These are phyloP conservation scores for Melanchra persicariae DNA, from an alignment of 2,888 invertebrate genomes.

Conservation along the genomic window DNA sequence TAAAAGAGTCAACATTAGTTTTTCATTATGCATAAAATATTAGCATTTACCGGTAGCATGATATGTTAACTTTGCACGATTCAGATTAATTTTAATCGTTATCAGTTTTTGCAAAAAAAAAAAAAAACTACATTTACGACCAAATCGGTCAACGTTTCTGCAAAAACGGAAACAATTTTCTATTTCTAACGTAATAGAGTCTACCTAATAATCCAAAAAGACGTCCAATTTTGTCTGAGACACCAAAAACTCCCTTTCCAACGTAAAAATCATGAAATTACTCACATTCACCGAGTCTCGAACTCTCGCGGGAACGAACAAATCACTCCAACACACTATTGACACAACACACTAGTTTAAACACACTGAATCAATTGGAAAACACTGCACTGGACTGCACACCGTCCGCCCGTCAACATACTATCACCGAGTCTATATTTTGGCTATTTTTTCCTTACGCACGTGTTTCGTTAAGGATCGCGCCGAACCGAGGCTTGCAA, in stretches of 20 bases:
- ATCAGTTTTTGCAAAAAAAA: neutral
- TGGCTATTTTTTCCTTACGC: conserved; percentile 70
- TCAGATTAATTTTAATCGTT: neutral
- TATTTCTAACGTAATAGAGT: neutral
- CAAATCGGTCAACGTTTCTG: neutral
- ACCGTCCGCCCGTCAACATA: conserved; percentile 57
- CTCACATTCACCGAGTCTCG: conserved; percentile 60
- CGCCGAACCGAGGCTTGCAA: conserved; percentile 79
- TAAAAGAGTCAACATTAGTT: neutral
- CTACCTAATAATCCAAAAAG: neutral
- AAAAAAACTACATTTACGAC: neutral
- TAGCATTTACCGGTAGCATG: accelerated
- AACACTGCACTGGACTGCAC: conserved; percentile 65
- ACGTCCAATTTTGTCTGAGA: neutral
- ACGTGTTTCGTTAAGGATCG: conserved; percentile 69
- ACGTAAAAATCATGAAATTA: conserved; percentile 58
- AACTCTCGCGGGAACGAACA: conserved; percentile 54
- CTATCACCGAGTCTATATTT: conserved; percentile 68
- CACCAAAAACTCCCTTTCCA: conserved; percentile 13
- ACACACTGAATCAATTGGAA: conserved; percentile 64
- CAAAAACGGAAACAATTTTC: neutral
- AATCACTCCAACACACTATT: conserved; percentile 60
- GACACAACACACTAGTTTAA: conserved; percentile 61
- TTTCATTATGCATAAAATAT: neutral
- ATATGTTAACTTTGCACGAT: neutral